A percentile compares a stretch with the other conserved stretches of the same genome.
phyloP scores from a whole-genome alignment of 2,888 invertebrate species.

The Portevinia maculata region DNA sequence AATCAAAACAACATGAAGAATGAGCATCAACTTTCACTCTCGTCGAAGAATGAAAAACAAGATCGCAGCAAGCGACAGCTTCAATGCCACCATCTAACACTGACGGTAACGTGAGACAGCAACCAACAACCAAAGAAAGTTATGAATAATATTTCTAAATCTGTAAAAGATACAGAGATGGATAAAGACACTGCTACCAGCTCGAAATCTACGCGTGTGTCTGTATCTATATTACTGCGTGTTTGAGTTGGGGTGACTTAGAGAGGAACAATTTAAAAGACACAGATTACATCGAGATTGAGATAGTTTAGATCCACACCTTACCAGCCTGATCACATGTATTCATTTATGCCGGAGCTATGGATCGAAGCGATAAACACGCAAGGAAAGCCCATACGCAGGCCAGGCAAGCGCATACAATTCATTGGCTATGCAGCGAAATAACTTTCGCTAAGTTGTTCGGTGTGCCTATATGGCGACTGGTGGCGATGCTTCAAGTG shows the following conservation, averaged over 20 bases:
- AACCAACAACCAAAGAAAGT: conserved; percentile 64
- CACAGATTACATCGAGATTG: conserved; percentile 29
- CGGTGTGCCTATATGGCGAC: not conserved
- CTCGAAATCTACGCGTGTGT: not conserved
- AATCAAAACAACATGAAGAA: conserved; percentile 22
- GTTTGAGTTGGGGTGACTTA: not conserved
- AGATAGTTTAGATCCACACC: conserved; percentile 36
- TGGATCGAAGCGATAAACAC: conserved; percentile 24
- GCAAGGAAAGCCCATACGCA: conserved; percentile 6
- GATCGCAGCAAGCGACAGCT: conserved; percentile 40
- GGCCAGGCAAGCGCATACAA: conserved; percentile 18
- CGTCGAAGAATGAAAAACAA: conserved; percentile 53
- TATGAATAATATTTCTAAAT: conserved; percentile 48
- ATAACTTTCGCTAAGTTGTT: conserved; percentile 43
- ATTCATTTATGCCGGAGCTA: conserved; percentile 12
- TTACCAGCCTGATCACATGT: conserved; percentile 24
- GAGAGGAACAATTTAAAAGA: conserved; percentile 8
- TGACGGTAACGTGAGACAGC: conserved; percentile 32
- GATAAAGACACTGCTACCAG: conserved; percentile 9
- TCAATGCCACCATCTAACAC: conserved; percentile 27
- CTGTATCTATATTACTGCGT: not conserved
- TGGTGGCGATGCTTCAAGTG: not conserved
- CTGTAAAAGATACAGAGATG: conserved; percentile 37
- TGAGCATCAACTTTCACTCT: conserved; percentile 67
- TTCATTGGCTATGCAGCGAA: conserved; percentile 20